Evolutionary conservation across 2,797 vertebrate genomes (phyloP).

Genomic region (Ceryle rudis): DNA sequence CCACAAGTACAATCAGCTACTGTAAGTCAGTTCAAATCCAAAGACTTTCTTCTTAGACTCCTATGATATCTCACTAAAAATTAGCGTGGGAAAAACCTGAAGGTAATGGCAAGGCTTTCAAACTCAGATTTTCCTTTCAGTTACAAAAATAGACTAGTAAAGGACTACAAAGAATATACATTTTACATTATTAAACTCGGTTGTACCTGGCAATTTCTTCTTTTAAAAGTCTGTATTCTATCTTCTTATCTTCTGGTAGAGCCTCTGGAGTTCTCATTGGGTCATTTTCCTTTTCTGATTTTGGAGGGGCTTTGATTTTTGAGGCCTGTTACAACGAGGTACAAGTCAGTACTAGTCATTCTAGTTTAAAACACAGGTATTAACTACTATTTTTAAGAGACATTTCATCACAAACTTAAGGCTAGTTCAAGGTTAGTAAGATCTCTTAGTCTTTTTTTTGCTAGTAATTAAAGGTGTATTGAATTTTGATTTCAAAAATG

Average conservation of each 20-base stretch:
- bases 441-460: neutral
- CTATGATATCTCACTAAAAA: neutral
- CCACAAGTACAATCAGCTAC: neutral
- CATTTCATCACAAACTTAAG: neutral
- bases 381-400: neutral
- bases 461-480: neutral
- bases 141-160: neutral
- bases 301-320: slow-evolving; percentile 88
- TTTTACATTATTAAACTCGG: neutral
- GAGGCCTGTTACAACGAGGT: slow-evolving; percentile 83
- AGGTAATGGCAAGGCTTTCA: neutral
- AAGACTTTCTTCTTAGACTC: neutral
- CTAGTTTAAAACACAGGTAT: neutral
- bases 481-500: neutral
- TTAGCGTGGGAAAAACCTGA: fast-evolving
- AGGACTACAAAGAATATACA: neutral
- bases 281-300: slow-evolving; percentile 95
- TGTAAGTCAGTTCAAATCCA: neutral
- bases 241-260: slow-evolving; percentile 88
- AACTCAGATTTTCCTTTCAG: neutral
- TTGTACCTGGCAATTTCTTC: slow-evolving; percentile 91
- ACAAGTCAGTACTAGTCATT: neutral
- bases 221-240: slow-evolving; percentile 89
- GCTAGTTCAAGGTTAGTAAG: neutral
- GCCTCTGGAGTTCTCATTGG: slow-evolving; percentile 88